Evolutionary conservation across 2,888 invertebrate genomes (phyloP), one percentile per base, ranked within the genome.

Genomic region (Drosophila rubida): DNA sequence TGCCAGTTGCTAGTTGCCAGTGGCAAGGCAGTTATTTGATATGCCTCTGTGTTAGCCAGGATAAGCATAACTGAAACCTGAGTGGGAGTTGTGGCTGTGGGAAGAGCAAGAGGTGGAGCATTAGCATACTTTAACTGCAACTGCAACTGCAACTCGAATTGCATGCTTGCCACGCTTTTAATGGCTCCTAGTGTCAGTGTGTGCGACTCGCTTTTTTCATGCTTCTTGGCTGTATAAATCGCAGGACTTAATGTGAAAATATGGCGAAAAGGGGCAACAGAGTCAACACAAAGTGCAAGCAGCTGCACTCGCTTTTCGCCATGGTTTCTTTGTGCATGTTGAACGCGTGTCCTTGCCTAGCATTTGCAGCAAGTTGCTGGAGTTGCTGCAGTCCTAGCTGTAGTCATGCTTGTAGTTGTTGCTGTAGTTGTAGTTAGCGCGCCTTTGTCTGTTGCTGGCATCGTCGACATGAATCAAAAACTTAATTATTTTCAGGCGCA

Each of bases 391-490:
- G 37, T 25, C 37, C 14, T n/a, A n/a, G n/a, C n/a, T n/a, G n/a
- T 16, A 8, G 25, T 14, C 13, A 23, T 14, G 6, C 25, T 30
- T 22, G 19, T 4, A 25, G 16, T 39, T 39, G 37, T n/a, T 22
- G 14, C 32, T 14, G 11, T 22, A 23, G 42, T 57, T 64, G 83
- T 64, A 70, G 80, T 76, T 86, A 70, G 77, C 69, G 63, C 60
- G 70, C 84, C 77, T 76, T 86, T 82, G 83, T 85, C 76, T 62
- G 69, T 71, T 50, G 9, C 60, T 58, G 63, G 60, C 77, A 68
- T 39, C 55, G 75, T 67, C 66, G 78, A 87, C 81, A 87, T 87
- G 87, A 82, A 84, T 87, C 81, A 87, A 73, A 82, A 81, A 84
- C 78, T 80, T 87, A 78, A 81, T 80, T 81, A 78, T 84, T 81